Conservation (phyloP, 2,797 vertebrate genomes). For the Acrocephalus scirpaceus region DNA sequence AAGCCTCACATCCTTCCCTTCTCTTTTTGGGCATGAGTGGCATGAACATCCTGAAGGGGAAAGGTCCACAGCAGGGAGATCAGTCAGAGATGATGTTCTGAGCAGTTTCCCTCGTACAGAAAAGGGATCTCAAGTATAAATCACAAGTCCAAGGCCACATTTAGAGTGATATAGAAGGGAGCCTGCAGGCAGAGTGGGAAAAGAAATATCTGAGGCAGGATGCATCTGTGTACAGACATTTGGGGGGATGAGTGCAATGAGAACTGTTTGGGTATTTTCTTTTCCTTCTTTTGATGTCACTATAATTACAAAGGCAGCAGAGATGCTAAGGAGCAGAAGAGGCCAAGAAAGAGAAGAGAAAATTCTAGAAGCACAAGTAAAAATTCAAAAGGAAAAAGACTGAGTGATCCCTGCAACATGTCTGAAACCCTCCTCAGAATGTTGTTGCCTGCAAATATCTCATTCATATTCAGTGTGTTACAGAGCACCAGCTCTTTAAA, state of each 20-base stretch:
- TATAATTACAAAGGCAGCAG: not conserved
- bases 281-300: not conserved
- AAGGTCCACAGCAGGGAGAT: not conserved
- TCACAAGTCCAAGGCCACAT: not conserved
- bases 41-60: not conserved
- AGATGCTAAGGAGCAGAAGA: not conserved
- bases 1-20: not conserved
- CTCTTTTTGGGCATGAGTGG: not conserved
- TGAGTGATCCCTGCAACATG: not conserved
- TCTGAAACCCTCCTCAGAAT: not conserved
- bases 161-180: not conserved
- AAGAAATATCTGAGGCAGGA: not conserved
- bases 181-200: not conserved
- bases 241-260: not conserved
- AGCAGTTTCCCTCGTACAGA: not conserved
- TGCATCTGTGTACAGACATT: not conserved
- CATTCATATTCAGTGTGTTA: not conserved
- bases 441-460: not conserved
- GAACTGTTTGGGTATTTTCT: not conserved
- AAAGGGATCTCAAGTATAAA: not conserved
- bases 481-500: not conserved
- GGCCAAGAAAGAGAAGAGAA: not conserved
- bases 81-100: not conserved
- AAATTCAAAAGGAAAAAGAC: not conserved
- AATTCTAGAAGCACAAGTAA: not conserved